These are phyloP conservation scores for Thecocarcelia acutangulata DNA, from an alignment of 2,888 invertebrate genomes.

Conservation along the genomic window DNA sequence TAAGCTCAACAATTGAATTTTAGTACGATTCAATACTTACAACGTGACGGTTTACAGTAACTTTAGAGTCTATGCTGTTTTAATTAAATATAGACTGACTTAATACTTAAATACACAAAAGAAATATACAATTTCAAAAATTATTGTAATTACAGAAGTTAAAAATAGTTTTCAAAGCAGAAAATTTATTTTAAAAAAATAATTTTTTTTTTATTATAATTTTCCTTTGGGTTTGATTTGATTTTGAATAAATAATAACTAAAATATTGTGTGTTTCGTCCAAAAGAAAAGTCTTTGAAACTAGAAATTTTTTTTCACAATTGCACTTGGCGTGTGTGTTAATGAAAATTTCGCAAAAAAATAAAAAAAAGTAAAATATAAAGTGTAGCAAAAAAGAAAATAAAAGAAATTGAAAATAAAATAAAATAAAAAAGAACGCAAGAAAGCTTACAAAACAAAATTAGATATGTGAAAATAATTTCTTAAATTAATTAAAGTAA, in stretches of 20 bases:
- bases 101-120: conserved; percentile 7
- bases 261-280: conserved; percentile 22
- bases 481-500: conserved; percentile 6
- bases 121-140: conserved; percentile 27
- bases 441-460: conserved; percentile 6
- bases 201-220: not conserved
- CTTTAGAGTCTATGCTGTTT: conserved; percentile 41
- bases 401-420: conserved; percentile 11
- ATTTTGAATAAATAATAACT: not conserved
- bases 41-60: conserved; percentile 66
- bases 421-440: conserved; percentile 23
- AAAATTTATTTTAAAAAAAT: not conserved
- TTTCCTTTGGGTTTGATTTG: conserved; percentile 14
- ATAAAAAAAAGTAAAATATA: too few relatives aligned
- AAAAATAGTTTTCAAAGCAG: conserved; percentile 9
- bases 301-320: conserved; percentile 33
- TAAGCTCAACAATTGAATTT: conserved; percentile 68
- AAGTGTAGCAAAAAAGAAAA: conserved; percentile 18
- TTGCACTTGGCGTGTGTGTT: conserved; percentile 56
- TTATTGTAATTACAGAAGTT: conserved; percentile 38
- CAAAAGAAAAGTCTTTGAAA: conserved; percentile 30
- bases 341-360: conserved; percentile 53
- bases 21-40: conserved; percentile 69
- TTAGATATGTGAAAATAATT: conserved; percentile 5
- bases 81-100: conserved; percentile 49